Conservation (phyloP, 2,888 invertebrate genomes). For the Prosopocoilus inquinatus region DNA sequence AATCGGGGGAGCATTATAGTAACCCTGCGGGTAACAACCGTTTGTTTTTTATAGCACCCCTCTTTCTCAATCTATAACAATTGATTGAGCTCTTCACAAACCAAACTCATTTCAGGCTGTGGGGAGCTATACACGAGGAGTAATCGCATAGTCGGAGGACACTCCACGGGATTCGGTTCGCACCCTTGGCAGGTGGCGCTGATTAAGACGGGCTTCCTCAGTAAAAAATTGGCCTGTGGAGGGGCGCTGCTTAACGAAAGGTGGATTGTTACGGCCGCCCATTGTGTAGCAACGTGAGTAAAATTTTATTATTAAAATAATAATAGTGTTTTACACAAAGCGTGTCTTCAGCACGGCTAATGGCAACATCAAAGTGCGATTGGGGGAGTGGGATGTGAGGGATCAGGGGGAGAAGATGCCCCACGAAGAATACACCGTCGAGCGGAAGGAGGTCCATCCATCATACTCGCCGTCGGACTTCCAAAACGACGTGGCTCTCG, state of each 20-base stretch:
- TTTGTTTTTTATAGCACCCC: neutral
- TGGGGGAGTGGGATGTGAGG: slow-evolving; percentile 91
- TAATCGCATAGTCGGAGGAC: slow-evolving; percentile 89
- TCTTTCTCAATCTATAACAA: neutral
- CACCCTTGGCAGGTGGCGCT: slow-evolving; percentile 95
- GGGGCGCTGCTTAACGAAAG: slow-evolving; percentile 85
- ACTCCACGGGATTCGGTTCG: slow-evolving; percentile 84
- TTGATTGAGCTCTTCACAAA: too few relatives aligned
- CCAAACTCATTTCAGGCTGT: slow-evolving; percentile 69
- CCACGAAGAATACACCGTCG: slow-evolving; percentile 86
- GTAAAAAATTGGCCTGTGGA: slow-evolving; percentile 88
- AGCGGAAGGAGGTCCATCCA: slow-evolving; percentile 88
- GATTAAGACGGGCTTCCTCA: slow-evolving; percentile 86
- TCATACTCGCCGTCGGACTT: slow-evolving; percentile 89
- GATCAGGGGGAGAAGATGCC: slow-evolving; percentile 78
- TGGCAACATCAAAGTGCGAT: slow-evolving; percentile 80
- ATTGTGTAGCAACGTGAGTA: slow-evolving; percentile 88
- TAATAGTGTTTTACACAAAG: too few relatives aligned
- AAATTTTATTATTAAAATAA: neutral
- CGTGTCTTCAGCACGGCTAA: slow-evolving; percentile 71
- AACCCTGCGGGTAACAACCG: slow-evolving; percentile 27
- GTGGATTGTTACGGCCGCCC: slow-evolving; percentile 92
- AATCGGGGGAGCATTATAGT: slow-evolving; percentile 23
- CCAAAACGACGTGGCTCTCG: slow-evolving; percentile 83
- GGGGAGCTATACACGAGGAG: slow-evolving; percentile 85